These are phyloP conservation scores for Myotis pilosus DNA, from an alignment of 2,797 vertebrate species.

Conservation along the genomic window DNA sequence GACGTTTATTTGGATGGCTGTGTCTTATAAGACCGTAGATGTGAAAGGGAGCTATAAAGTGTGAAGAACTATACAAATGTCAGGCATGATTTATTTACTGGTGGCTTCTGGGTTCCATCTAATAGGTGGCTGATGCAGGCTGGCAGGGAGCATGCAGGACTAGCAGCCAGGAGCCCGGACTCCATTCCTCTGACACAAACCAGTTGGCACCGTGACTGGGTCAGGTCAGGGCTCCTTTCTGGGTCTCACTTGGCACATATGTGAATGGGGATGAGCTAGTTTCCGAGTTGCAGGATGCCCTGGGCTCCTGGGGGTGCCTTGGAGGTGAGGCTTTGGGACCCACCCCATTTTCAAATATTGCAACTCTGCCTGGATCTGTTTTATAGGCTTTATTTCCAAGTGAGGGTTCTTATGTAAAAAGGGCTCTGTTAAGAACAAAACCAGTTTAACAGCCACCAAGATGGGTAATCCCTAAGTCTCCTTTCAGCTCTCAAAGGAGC, in stretches of 20 bases:
- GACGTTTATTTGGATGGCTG: neutral
- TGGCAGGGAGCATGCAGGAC: no score
- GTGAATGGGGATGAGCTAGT: neutral
- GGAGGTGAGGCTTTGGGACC: neutral
- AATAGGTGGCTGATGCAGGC: neutral
- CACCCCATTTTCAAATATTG: neutral
- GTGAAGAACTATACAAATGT: neutral
- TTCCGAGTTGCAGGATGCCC: neutral
- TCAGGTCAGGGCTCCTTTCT: neutral
- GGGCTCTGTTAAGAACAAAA: neutral
- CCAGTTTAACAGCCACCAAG: neutral
- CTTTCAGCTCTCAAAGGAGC: neutral
- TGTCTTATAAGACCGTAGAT: neutral
- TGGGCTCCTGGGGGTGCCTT: neutral
- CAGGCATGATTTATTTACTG: neutral
- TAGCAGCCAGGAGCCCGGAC: fast-evolving
- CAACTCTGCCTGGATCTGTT: neutral
- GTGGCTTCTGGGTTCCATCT: neutral
- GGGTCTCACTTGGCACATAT: neutral
- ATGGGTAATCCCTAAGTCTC: neutral
- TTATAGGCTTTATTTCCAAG: neutral
- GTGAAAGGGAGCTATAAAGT: neutral
- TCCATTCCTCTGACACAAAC: neutral
- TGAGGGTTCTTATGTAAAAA: neutral
- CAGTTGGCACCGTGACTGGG: fast-evolving